phyloP scores from a whole-genome alignment of 92 coral and sea anemone species.

The Siderastrea radians region DNA sequence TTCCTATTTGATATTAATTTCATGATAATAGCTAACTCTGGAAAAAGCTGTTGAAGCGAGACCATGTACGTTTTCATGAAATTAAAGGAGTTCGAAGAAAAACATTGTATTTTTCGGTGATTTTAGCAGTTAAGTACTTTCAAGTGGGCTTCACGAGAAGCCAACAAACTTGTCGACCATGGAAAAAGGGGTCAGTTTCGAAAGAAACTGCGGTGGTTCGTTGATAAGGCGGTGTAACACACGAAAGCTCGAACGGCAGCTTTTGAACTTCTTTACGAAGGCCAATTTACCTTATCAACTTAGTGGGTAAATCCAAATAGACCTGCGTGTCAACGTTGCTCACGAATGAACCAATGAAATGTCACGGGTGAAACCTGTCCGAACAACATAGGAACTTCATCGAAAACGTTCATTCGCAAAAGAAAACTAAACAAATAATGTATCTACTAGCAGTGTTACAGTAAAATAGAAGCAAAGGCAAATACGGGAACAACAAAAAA shows the following conservation, averaged over 20 bases:
- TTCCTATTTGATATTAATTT: slow-evolving; percentile 78
- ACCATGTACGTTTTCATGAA: neutral
- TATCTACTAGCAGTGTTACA: slow-evolving; percentile 5
- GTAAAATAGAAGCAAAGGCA: slow-evolving; percentile 13
- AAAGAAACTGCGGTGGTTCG: no score
- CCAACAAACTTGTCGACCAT: neutral
- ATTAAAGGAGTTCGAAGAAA: neutral
- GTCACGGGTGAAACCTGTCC: neutral
- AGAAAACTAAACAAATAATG: slow-evolving; percentile 36
- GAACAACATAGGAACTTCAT: neutral
- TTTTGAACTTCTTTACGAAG: no score
- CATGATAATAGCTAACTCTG: slow-evolving; percentile 13
- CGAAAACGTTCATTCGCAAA: slow-evolving; percentile 1
- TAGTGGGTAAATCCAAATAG: no score
- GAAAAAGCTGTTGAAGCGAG: slow-evolving; percentile 14
- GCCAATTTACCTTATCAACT: no score
- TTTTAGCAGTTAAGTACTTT: neutral
- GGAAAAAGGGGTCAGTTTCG: no score
- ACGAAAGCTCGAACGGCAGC: no score
- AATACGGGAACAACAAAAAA: neutral
- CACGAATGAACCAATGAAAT: slow-evolving; percentile 26
- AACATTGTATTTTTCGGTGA: neutral
- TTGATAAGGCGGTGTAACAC: no score
- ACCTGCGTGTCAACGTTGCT: slow-evolving; percentile 29
- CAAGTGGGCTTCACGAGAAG: neutral